Evolutionary conservation across 2,797 vertebrate genomes (phyloP), one percentile per base, ranked within the genome.

Genomic region (Cynodonichthys magdalenae): DNA sequence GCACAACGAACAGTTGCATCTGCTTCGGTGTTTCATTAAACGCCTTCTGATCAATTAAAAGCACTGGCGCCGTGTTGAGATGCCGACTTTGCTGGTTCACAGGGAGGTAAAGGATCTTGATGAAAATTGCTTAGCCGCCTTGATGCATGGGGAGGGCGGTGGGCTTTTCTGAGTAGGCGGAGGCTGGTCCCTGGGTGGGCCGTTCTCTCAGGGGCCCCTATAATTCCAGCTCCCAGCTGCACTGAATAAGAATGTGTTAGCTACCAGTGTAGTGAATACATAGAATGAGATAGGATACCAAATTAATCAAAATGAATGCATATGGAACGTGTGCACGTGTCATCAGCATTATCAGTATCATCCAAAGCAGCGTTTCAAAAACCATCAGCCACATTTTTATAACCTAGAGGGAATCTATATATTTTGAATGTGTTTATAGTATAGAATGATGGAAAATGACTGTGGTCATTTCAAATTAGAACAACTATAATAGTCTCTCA

Each of bases 31-130:
- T 79, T 79, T 87, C 64, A 75, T 84, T 81, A 76, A 84, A 89
- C 71, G 76, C 75, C 75, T 81, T 82, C 73, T 79, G 80, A 92
- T 87, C 79, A 87, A 88, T 91, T 88, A 86, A 87, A 81, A 82
- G 83, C 82, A 66, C 57, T 66, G 79, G 84, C 54, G 70, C 62
- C 81, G 80, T 60, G 75, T 75, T 82, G 87, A 64, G 79, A 82
- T 53, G 69, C 74, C 56, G 79, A 77, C 77, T 70, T 63, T 75
- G 53, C 71, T 64, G 71, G 77, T 83, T 87, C 74, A 77, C 3
- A 24, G 71, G 77, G 72, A 79, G 74, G 66, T 78, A 75, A 83
- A 82, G 62, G 79, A 82, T 84, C 82, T 81, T 80, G 82, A 86
- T 71, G 80, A 83, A 81, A 88, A 73, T 79, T 82, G 65, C 76